Conservation (phyloP, 2,888 invertebrate genomes). For the Neoscelio sp. region DNA sequence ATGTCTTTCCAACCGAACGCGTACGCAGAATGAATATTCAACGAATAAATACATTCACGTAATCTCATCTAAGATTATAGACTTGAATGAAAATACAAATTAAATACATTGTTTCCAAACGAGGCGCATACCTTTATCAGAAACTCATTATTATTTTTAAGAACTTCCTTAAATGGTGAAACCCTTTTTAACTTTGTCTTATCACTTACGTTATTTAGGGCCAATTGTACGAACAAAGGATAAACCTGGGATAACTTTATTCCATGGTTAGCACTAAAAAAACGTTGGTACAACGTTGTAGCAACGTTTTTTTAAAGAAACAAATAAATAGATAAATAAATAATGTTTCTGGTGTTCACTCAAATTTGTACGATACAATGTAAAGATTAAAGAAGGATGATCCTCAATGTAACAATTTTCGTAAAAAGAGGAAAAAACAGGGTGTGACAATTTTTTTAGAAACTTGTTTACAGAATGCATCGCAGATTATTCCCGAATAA, state of each 20-base stretch:
- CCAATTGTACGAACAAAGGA: too few relatives aligned
- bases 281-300: too few relatives aligned
- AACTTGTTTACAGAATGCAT: slow-evolving; percentile 69
- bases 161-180: too few relatives aligned
- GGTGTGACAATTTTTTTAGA: slow-evolving; percentile 73
- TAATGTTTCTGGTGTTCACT: too few relatives aligned
- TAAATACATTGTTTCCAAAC: slow-evolving; percentile 42
- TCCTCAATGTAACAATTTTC: slow-evolving; percentile 52
- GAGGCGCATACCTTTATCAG: background rate
- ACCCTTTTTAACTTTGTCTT: too few relatives aligned
- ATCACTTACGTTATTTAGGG: too few relatives aligned
- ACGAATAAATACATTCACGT: slow-evolving; percentile 62
- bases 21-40: slow-evolving; percentile 75
- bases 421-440: slow-evolving; percentile 67
- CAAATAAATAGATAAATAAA: too few relatives aligned
- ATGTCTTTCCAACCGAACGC: slow-evolving; percentile 80
- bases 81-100: slow-evolving; percentile 51
- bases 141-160: background rate
- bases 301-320: too few relatives aligned
- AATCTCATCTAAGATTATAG: slow-evolving; percentile 64
- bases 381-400: slow-evolving; percentile 36
- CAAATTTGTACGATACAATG: too few relatives aligned
- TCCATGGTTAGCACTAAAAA: too few relatives aligned
- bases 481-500: slow-evolving; percentile 64
- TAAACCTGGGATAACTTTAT: too few relatives aligned